A percentile compares a stretch with the other conserved stretches of the same genome.
These are phyloP conservation scores for Grus americana DNA, from an alignment of 2,113 vertebrate species.

Conservation along the genomic window DNA sequence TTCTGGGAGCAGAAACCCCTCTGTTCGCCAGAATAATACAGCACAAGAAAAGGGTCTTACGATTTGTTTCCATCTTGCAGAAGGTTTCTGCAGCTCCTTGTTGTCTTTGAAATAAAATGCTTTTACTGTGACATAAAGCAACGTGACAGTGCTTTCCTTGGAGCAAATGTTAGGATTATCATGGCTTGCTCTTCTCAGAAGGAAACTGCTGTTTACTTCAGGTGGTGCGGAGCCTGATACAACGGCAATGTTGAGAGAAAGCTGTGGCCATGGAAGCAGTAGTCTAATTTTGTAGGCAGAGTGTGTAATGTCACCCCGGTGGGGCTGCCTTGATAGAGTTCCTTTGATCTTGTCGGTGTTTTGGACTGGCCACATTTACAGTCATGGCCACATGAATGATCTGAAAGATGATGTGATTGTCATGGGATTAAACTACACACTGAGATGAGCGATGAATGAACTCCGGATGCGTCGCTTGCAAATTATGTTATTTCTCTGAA, in stretches of 20 bases:
- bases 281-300: neutral
- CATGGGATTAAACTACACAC: neutral
- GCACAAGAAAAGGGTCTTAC: neutral
- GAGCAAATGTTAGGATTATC: neutral
- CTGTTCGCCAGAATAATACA: neutral
- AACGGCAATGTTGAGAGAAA: neutral
- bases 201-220: neutral
- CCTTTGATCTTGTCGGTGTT: constrained; percentile 10
- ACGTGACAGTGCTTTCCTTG: neutral
- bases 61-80: neutral
- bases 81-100: neutral
- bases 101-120: neutral
- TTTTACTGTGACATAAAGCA: neutral
- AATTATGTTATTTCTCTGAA: neutral
- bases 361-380: neutral
- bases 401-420: neutral
- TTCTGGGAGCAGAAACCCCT: neutral
- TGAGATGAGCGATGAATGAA: neutral
- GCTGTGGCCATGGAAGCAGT: neutral
- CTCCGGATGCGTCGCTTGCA: neutral
- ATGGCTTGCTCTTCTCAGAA: neutral
- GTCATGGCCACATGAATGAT: neutral
- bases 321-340: neutral
- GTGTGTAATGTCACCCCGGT: neutral
- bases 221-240: neutral